A percentile compares a stretch with the other conserved stretches of the same genome.
These are phyloP conservation scores for Lampris incognitus DNA, from an alignment of 2,113 vertebrate species.

Conservation along the genomic window DNA sequence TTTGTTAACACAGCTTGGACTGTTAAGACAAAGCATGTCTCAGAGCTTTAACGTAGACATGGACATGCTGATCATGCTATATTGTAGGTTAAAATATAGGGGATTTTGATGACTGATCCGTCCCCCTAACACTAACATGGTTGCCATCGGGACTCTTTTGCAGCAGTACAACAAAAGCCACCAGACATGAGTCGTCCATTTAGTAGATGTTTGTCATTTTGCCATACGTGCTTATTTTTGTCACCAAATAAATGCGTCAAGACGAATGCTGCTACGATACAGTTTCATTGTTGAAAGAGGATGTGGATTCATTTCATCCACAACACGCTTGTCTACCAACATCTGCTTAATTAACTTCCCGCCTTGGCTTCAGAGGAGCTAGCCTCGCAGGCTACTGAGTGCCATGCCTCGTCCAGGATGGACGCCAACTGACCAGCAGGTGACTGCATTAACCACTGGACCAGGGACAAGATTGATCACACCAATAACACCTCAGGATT, in stretches of 20 bases:
- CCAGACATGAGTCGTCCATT: slow-evolving; percentile 72
- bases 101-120: slow-evolving; percentile 43
- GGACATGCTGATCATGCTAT: neutral
- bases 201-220: slow-evolving; percentile 76
- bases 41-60: neutral
- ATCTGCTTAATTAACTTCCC: slow-evolving; percentile 81
- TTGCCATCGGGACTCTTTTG: slow-evolving; percentile 54
- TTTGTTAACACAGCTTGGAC: neutral
- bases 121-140: slow-evolving; percentile 43
- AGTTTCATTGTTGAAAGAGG: slow-evolving; percentile 37
- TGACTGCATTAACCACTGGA: slow-evolving; percentile 67
- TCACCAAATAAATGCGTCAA: slow-evolving; percentile 47
- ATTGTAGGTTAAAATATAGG: slow-evolving; percentile 15
- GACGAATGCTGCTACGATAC: slow-evolving; percentile 29
- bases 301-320: slow-evolving; percentile 49
- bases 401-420: slow-evolving; percentile 44
- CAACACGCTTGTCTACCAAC: slow-evolving; percentile 77
- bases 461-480: slow-evolving; percentile 69
- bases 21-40: neutral
- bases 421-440: slow-evolving; percentile 74
- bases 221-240: slow-evolving; percentile 68
- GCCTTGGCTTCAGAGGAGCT: slow-evolving; percentile 52
- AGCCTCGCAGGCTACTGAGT: slow-evolving; percentile 39
- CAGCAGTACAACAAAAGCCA: slow-evolving; percentile 48
- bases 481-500: slow-evolving; percentile 64